Evolutionary conservation across 2,888 invertebrate genomes (phyloP), one percentile per base, ranked within the genome.

Genomic region (Elysia crispata): DNA sequence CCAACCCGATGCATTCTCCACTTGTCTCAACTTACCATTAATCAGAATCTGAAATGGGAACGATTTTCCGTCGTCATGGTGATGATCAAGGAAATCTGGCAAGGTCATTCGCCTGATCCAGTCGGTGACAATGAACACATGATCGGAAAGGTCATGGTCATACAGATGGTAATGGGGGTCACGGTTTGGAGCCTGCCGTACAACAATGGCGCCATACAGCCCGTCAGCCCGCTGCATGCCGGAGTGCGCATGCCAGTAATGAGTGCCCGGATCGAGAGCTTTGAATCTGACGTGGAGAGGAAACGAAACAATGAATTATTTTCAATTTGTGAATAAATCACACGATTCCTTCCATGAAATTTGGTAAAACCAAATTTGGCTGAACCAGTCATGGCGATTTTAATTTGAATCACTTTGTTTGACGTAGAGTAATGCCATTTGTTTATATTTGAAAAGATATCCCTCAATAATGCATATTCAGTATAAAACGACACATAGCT

Each of bases 131-230:
- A 97, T 91, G 93, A 97, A 94, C 1, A 96, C 96, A 92, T 97
- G 97, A 0, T 97, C 97, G 0, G 96, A 96, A 86, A 97, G 93
- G 93, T 97, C 97, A 90, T 95, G 96, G 92, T 97, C 97, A 91
- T 97, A 97, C 25, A 96, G 93, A 90, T 96, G 94, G 86, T 95
- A 96, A 93, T 97, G 97, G 64, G 96, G 96, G 90, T 97, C 97
- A 86, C 95, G 96, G 15, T 96, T 95, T 89, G 96, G 96, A 83
- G 87, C 82, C 57, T 86, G 86, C 20, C 87, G 86, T 6, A 91
- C 86, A n/a, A 91, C 83, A 13, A 91, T 76, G 3, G 88, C 81
- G 0, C 91, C 90, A 76, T 84, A 89, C n/a, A 88, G 77, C 0
- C 91, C 91, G 72, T 88, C 89, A 1, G 88, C 86, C 70, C 89